Evolutionary conservation across 2,113 vertebrate species (phyloP).

Genomic region (Donacobius atricapilla): DNA sequence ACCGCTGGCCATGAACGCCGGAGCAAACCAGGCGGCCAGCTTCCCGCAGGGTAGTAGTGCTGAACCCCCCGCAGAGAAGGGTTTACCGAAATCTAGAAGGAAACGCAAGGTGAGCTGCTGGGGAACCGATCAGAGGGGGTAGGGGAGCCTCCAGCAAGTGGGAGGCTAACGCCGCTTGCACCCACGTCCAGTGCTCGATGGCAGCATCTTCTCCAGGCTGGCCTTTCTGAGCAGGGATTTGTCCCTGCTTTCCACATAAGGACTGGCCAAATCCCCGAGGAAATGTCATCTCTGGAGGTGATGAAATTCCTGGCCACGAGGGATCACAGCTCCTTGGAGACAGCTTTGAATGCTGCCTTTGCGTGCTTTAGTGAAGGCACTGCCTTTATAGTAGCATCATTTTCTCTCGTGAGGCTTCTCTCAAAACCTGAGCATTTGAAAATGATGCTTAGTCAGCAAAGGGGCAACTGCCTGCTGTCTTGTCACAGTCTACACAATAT

Average conservation of each 20-base stretch:
- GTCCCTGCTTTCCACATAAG: fast-evolving
- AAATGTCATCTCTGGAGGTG: background rate
- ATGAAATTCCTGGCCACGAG: background rate
- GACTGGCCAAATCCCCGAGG: background rate
- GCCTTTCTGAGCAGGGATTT: background rate
- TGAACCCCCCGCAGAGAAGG: slow-evolving; percentile 70
- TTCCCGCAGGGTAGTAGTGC: slow-evolving; percentile 64
- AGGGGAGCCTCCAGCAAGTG: background rate
- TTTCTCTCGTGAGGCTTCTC: background rate
- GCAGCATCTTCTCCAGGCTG: fast-evolving
- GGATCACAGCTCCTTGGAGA: background rate
- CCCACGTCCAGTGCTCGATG: fast-evolving
- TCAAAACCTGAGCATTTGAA: background rate
- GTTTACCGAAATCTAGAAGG: slow-evolving; percentile 81
- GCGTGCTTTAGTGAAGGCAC: background rate
- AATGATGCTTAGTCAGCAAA: background rate
- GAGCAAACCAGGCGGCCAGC: slow-evolving; percentile 68
- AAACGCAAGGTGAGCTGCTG: slow-evolving; percentile 89
- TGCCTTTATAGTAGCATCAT: background rate
- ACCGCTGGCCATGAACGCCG: slow-evolving; percentile 63
- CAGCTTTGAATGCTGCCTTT: background rate
- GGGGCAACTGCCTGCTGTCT: background rate
- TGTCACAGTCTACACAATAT: background rate
- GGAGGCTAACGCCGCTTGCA: background rate
- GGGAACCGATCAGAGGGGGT: fast-evolving